Conservation (phyloP, 1,140 invertebrate genomes). For the Sitobion miscanthi region DNA sequence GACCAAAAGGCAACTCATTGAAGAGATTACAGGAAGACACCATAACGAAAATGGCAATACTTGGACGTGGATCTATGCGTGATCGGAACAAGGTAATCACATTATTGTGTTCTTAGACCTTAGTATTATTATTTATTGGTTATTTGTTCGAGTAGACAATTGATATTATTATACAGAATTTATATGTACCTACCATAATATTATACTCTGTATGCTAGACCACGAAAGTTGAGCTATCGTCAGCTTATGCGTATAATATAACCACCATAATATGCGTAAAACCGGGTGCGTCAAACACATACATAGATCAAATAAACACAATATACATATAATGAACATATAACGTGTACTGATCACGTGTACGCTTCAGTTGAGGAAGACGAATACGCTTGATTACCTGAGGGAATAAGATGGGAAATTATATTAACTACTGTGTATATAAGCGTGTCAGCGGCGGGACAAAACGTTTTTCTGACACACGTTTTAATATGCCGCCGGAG, state of each 20-base stretch:
- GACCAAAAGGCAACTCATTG: conserved; percentile 89
- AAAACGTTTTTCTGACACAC: conserved; percentile 42
- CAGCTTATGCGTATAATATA: background rate
- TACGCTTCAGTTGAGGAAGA: background rate
- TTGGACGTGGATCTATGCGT: conserved; percentile 88
- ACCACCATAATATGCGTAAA: background rate
- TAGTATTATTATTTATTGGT: background rate
- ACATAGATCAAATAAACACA: conserved; percentile 14
- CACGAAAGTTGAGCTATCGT: background rate
- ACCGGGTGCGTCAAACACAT: background rate
- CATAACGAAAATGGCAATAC: conserved; percentile 90
- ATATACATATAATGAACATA: background rate
- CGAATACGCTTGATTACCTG: conserved; percentile 19
- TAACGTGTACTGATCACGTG: background rate
- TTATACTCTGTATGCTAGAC: background rate
- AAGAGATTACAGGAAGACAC: conserved; percentile 90
- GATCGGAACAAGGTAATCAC: conserved; percentile 80
- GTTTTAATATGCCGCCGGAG: background rate
- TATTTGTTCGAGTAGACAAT: background rate
- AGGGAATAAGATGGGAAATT: conserved; percentile 21
- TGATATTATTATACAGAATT: background rate
- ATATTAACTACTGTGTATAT: background rate
- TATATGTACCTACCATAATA: background rate
- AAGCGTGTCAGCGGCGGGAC: background rate
- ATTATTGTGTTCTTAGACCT: background rate